Evolutionary conservation across 1,140 invertebrate genomes (phyloP), one percentile per base, ranked within the genome.

Genomic region (Apis laboriosa): DNA sequence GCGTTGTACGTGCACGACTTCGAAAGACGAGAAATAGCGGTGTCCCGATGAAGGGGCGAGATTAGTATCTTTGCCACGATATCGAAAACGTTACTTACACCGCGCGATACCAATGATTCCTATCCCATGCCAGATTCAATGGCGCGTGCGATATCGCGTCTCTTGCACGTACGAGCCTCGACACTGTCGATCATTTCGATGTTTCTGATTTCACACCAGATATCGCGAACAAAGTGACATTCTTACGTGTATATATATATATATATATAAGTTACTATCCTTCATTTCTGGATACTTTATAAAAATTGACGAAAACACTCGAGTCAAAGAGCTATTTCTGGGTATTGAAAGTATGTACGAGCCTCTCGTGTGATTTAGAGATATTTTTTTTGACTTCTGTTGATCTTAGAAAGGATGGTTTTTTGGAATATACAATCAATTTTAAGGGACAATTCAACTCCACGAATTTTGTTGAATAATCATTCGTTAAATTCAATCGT

Each of bases 191-290:
- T 88, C 84, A 82, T 60, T 43, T 72, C 86, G 80, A 75, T 61
- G 51, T 76, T 63, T 28, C 71, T 82, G 86, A 88, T 86, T 34
- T 34, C 34, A 85, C 72, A 49, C 71, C 53, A 43, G 86, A 88
- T 88, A 88, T 77, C 79, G 73, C 66, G 77, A 83, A 88, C 87
- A 88, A 85, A 77, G 76, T 87, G 67, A 85, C 84, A 83, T 88
- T 63, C 13, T 63, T 34, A 34, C 34, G 34, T 34, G 28, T 28
- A 28, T 28, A 28, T 28, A n/a, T n/a, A n/a, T n/a, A n/a, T n/a
- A 28, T 28, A 34, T 34, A n/a, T 2, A 63, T 24, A 28, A 24
- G 13, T 13, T 55, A 55, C 15, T 12, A 13, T 63, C n/a, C 24
- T 63, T 12, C 15, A 63, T 24, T 13, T 34, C 28, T 58, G 12